Percentiles rank a stretch among this genome's conserved stretches.
Conservation (phyloP, 2,888 invertebrate genomes). For the Ennomos fuscantarius region DNA sequence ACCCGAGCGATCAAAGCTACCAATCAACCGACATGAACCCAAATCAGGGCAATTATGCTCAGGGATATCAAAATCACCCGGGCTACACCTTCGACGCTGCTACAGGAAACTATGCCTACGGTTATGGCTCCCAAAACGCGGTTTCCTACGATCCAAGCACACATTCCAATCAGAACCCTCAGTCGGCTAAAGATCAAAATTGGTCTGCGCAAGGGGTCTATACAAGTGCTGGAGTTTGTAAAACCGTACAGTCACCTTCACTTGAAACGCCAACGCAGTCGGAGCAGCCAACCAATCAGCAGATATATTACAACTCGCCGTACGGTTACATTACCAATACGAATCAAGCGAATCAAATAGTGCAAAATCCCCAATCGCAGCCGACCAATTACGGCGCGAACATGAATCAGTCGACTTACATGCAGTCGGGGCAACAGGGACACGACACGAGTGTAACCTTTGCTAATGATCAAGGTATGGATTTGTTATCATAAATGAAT, state of each 20-base stretch:
- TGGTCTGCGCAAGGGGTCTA: conserved; percentile 68
- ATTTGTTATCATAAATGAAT: conserved; percentile 39
- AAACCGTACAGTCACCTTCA: conserved; percentile 78
- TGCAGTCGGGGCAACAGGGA: conserved; percentile 67
- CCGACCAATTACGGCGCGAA: conserved; percentile 66
- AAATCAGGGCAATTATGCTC: conserved; percentile 47
- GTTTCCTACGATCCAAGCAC: conserved; percentile 45
- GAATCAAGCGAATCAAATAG: conserved; percentile 58
- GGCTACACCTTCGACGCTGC: conserved; percentile 85
- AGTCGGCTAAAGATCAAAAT: conserved; percentile 56
- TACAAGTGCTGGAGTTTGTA: conserved; percentile 76
- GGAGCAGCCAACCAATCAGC: conserved; percentile 50
- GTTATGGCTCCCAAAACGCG: conserved; percentile 85
- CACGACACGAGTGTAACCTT: conserved; percentile 65
- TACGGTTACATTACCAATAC: conserved; percentile 76
- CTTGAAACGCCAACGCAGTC: conserved; percentile 53
- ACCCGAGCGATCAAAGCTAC: conserved; percentile 46
- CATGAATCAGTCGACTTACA: conserved; percentile 70
- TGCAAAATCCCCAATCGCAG: conserved; percentile 49
- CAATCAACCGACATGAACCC: conserved; percentile 47
- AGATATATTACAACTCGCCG: conserved; percentile 76
- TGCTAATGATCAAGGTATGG: conserved; percentile 75
- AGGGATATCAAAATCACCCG: conserved; percentile 83
- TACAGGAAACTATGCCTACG: conserved; percentile 86
- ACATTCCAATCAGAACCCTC: conserved; percentile 55